phyloP scores from a whole-genome alignment of 2,113 vertebrate species.

The Gobiocypris rarus region DNA sequence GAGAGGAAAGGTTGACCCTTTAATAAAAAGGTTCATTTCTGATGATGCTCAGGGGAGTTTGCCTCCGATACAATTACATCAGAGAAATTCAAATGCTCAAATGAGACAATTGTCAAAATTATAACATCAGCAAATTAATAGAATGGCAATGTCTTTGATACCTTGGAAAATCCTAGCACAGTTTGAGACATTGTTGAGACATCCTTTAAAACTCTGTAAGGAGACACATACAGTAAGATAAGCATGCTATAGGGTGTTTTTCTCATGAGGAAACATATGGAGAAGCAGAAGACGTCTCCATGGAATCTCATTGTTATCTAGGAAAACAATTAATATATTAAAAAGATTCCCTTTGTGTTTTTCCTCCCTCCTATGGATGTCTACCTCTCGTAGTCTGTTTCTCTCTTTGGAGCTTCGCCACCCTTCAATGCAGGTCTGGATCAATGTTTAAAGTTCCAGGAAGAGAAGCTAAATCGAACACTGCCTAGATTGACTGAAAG shows the following conservation, averaged over 20 bases:
- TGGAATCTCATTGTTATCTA: background rate
- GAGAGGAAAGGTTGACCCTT: background rate
- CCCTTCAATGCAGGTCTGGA: background rate
- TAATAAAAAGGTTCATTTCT: background rate
- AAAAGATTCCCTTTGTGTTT: background rate
- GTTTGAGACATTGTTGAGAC: background rate
- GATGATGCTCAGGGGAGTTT: background rate
- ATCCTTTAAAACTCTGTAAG: background rate
- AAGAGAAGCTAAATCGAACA: background rate
- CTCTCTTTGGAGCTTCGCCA: background rate
- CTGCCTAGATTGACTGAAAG: background rate
- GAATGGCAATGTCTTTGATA: background rate
- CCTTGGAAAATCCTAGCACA: background rate
- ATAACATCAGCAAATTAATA: too few species aligned
- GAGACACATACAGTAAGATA: background rate
- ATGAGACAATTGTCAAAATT: background rate
- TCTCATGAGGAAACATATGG: too few species aligned
- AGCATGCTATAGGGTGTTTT: too few species aligned
- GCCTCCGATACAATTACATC: background rate
- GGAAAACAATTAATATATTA: background rate
- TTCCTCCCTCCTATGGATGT: background rate
- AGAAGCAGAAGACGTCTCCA: background rate
- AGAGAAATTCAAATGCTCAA: background rate
- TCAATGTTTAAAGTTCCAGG: slow-evolving; percentile 22
- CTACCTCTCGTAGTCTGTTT: background rate